Conservation (phyloP, 2,888 invertebrate species). For the Nysson spinosus region DNA sequence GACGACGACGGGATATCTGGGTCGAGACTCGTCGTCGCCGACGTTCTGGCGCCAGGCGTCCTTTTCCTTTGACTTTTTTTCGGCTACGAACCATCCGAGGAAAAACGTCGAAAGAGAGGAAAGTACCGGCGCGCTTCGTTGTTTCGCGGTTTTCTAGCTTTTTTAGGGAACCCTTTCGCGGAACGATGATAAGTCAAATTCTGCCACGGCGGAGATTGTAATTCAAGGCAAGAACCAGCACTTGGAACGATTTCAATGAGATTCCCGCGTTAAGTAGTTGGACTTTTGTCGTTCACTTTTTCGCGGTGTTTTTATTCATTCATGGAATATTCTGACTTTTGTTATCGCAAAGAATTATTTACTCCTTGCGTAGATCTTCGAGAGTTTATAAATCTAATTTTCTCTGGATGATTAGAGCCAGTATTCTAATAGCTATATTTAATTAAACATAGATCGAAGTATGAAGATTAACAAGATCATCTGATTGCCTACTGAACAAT, state of each 20-base stretch:
- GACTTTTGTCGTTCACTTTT: neutral
- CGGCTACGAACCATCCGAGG: constrained; percentile 43
- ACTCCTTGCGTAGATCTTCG: too few species aligned
- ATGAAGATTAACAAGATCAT: too few species aligned
- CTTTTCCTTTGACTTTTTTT: constrained; percentile 59
- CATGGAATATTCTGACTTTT: neutral
- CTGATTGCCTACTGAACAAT: too few species aligned
- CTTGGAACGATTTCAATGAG: constrained; percentile 25
- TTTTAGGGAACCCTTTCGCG: constrained; percentile 12
- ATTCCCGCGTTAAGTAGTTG: neutral
- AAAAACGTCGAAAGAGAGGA: constrained; percentile 53
- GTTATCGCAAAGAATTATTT: too few species aligned
- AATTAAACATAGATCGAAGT: too few species aligned
- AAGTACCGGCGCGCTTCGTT: constrained; percentile 48
- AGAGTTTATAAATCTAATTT: too few species aligned
- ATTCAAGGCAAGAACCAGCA: constrained; percentile 1
- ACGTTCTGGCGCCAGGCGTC: constrained; percentile 74
- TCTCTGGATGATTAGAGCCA: too few species aligned
- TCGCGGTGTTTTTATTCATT: neutral
- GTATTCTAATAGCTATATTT: too few species aligned
- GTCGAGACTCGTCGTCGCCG: constrained; percentile 77
- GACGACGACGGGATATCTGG: constrained; percentile 73
- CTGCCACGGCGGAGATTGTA: constrained; percentile 15
- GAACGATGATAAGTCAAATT: constrained; percentile 40
- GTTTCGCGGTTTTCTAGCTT: constrained; percentile 49